A percentile compares a stretch with the other conserved stretches of the same genome.
These are phyloP conservation scores for Tuberolachnus salignus DNA, from an alignment of 2,888 invertebrate genomes.

Conservation along the genomic window DNA sequence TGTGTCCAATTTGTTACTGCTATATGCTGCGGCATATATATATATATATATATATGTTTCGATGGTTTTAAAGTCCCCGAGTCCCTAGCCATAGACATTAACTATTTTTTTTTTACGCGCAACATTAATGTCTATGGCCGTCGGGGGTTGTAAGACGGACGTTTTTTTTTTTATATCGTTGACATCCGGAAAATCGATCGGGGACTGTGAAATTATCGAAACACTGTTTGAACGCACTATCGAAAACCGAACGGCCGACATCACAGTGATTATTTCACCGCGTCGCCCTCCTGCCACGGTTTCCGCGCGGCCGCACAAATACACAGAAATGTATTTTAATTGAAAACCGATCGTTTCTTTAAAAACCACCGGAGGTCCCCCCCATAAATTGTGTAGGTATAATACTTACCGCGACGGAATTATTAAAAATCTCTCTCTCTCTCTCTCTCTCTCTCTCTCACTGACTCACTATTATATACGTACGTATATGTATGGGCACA, in stretches of 20 bases:
- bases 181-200: background rate
- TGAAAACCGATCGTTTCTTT: background rate
- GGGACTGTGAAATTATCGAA: background rate
- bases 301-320: background rate
- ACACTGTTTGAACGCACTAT: no score
- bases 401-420: background rate
- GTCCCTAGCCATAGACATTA: no score
- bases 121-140: no score
- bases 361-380: background rate
- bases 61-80: no score
- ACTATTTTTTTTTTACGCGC: no score
- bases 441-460: no score
- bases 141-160: background rate
- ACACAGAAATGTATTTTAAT: constrained; percentile 18
- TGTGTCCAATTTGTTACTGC: no score
- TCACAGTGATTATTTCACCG: no score
- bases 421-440: background rate
- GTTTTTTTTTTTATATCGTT: background rate
- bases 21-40: no score
- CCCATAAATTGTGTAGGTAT: background rate
- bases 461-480: no score
- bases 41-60: no score
- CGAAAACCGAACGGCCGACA: background rate
- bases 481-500: no score
- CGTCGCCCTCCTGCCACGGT: background rate